Evolutionary conservation across 1,140 invertebrate genomes (phyloP).

Genomic region (Campoletis sonorensis): DNA sequence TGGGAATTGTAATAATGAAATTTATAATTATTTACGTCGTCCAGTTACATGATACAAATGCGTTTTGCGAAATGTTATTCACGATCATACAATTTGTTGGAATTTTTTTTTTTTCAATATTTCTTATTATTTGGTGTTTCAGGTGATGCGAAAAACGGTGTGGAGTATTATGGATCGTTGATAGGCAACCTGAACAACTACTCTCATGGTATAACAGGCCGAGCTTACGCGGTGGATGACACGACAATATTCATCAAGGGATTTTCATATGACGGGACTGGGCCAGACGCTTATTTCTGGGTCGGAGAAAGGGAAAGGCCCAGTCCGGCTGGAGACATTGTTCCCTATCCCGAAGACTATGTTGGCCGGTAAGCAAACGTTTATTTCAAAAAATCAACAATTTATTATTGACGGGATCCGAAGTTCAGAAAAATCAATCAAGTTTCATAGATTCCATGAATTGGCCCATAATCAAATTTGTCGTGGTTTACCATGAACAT

Average conservation of each 20-base stretch:
- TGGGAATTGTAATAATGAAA: too few species aligned
- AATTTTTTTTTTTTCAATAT: not conserved
- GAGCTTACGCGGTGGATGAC: slow-evolving; percentile 91
- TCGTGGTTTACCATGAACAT: too few species aligned
- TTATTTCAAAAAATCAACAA: not conserved
- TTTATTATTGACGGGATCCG: not conserved
- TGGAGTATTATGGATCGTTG: slow-evolving; percentile 85
- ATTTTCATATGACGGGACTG: slow-evolving; percentile 91
- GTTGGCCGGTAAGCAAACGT: slow-evolving; percentile 79
- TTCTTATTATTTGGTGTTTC: slow-evolving; percentile 59
- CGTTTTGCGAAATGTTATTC: too few species aligned
- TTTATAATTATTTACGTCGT: too few species aligned
- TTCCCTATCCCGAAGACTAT: slow-evolving; percentile 91
- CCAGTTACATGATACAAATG: too few species aligned
- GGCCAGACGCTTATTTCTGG: slow-evolving; percentile 92
- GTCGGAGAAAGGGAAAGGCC: slow-evolving; percentile 87
- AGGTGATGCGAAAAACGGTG: slow-evolving; percentile 74
- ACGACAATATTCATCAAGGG: slow-evolving; percentile 90
- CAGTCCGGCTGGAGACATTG: slow-evolving; percentile 86
- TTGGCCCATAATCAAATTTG: too few species aligned
- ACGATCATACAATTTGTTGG: not conserved
- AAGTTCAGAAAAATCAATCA: too few species aligned
- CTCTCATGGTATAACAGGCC: slow-evolving; percentile 86
- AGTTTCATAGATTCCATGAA: too few species aligned
- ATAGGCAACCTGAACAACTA: slow-evolving; percentile 84